Base-by-base conservation (phyloP, 2,113 vertebrate genomes). In the Girardinichthys multiradiatus region DNA sequence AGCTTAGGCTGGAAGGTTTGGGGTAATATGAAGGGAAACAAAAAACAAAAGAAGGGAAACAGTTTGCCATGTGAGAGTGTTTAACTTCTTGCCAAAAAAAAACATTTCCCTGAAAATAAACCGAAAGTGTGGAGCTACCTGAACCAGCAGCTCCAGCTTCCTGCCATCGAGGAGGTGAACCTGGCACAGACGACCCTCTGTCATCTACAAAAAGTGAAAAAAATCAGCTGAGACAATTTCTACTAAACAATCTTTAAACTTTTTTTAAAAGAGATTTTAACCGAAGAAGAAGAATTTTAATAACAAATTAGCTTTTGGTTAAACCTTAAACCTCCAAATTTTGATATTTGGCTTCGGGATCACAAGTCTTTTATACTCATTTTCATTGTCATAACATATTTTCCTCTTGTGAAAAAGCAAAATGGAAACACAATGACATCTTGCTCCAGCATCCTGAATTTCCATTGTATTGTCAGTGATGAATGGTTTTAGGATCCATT, bases 71-170 rank as follows among this genome's bases (percentile, higher is more conserved):
- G 62, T 26, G 19, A 63, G 31, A 63, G 31, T 39, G 19, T 26
- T 5, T n/a, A n/a, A 45, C 17, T 45, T 17, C 42, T 5, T 14
- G 42, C 6, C 42, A 54, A 11, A 35, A 39, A 17, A 64, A 28
- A 42, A 7, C n/a, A 42, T 42, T 42, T 64, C n/a, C 14, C 29
- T 68, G 30, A 26, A 24, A 58, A 57, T 64, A 13, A 42, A 59
- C 31, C 57, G 0, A 45, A 81, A 66, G 15, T 29, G 21, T 42
- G 0, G 35, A 24, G 12, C 2, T 93, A 99, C 98, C 96, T 99
- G 98, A 85, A 99, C 97, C 92, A 99, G 94, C 86, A 99, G 95
- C 90, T 99, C 97, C 93, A 99, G 92, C 81, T 96, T 96, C 84
- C 98, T 95, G 83, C 95, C 96, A 87, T 99, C 97, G 37, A 99